phyloP scores from a whole-genome alignment of 1,140 invertebrate genomes.

The Drosophila parabipectinata region DNA sequence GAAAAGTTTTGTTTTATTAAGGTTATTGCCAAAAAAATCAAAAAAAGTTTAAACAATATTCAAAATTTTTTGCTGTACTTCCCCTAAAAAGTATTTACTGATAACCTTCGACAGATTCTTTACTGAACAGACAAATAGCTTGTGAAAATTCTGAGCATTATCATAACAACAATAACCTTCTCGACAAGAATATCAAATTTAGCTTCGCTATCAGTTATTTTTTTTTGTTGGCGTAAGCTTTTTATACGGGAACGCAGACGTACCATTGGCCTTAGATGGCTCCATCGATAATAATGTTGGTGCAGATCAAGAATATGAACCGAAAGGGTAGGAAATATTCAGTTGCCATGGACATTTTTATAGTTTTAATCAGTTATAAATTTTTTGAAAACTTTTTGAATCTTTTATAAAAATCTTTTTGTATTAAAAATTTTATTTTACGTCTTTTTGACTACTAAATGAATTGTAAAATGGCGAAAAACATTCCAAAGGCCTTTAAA shows the following conservation, averaged over 20 bases:
- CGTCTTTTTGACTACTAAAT: too few relatives aligned
- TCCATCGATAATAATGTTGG: conserved; percentile 17
- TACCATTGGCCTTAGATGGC: conserved; percentile 28
- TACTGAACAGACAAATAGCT: neutral
- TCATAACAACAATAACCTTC: neutral
- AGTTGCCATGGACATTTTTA: conserved; percentile 1
- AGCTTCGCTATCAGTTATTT: conserved; percentile 15
- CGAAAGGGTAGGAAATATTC: conserved; percentile 6
- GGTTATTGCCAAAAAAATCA: neutral
- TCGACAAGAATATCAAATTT: neutral
- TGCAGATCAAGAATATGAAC: conserved; percentile 19
- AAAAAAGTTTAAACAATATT: neutral
- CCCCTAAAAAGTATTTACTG: too few relatives aligned
- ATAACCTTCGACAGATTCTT: too few relatives aligned
- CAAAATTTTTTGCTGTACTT: neutral
- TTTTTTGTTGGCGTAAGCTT: neutral
- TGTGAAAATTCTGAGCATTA: neutral
- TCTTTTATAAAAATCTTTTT: too few relatives aligned
- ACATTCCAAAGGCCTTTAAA: too few relatives aligned
- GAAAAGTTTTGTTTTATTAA: neutral
- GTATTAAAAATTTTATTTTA: too few relatives aligned
- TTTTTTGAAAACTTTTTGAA: too few relatives aligned
- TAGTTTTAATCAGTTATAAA: too few relatives aligned
- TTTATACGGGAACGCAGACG: neutral
- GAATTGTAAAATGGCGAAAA: too few relatives aligned